Base-by-base conservation (phyloP, 1,140 invertebrate genomes). In the Temnothorax longispinosus region DNA sequence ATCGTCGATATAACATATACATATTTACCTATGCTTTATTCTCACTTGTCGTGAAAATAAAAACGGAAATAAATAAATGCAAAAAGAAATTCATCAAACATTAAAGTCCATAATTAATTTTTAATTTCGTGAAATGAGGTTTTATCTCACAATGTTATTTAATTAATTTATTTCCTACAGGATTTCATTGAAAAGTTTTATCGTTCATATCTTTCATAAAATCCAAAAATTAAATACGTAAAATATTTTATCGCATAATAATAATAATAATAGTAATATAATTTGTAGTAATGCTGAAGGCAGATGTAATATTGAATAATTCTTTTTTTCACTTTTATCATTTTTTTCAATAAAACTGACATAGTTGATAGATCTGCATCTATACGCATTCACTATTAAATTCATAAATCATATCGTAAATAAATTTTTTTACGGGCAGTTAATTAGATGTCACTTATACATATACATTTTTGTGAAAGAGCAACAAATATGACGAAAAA, bases 371-470 rank as follows among this genome's bases (percentile, higher is more conserved):
- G 13, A 72, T 32, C 50, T 72, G 27, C 3, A 71, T 8, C 0
- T 21, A 27, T n/a, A 71, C 6, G 15, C 27, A 50, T 64, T 60
- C 41, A 38, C 13, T 44, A 8, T 44, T 10, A 13, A 78, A 80
- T 41, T 80, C 7, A 41, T 50, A 65, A 38, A 64, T 35, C 13
- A 3, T 65, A n/a, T 65, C n/a, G 15, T 41, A 52, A 3, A 27
- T 41, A 67, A 67, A 38, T 15, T 54, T 54, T 54, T 60, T 54
- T 47, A n/a, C 18, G 13, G 8, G 47, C 5, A 38, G 38, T 60
- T 74, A 84, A 74, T 84, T 84, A 74, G n/a, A 84, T n/a, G 69
- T 84, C 52, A 38, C n/a, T 52, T 50, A 6, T 21, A 1, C 0
- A 0, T 27, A 13, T 21, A 21, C 21, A 21, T 65, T 35, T 27